phyloP scores from a whole-genome alignment of 92 coral and sea anemone genomes.

The Metridium senile region DNA sequence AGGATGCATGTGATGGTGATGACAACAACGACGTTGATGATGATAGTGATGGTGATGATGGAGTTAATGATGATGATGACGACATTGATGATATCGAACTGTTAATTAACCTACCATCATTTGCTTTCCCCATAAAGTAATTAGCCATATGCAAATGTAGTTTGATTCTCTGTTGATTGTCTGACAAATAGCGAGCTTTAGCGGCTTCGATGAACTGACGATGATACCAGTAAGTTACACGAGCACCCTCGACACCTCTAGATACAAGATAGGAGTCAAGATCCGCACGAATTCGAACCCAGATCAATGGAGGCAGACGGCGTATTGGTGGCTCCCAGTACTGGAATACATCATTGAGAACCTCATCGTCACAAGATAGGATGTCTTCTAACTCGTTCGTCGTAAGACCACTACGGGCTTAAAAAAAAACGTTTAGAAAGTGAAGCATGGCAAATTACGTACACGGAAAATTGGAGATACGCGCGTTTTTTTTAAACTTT shows the following conservation, averaged over 20 bases:
- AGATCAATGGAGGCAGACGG: constrained; percentile 85
- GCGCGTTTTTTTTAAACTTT: no score
- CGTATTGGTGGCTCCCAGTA: constrained; percentile 94
- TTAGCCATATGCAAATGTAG: constrained; percentile 71
- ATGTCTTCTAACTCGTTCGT: constrained; percentile 82
- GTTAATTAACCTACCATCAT: neutral
- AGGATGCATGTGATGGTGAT: no score
- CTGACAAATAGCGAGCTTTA: constrained; percentile 69
- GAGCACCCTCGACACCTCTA: constrained; percentile 81
- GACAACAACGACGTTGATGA: neutral
- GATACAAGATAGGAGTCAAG: constrained; percentile 80
- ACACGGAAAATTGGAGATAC: no score
- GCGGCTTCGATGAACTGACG: constrained; percentile 85
- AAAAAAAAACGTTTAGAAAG: neutral
- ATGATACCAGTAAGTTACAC: constrained; percentile 84
- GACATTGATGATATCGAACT: neutral
- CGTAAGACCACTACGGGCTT: constrained; percentile 72
- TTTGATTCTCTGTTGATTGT: constrained; percentile 53
- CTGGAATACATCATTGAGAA: constrained; percentile 81
- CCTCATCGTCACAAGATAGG: constrained; percentile 71
- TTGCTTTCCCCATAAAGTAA: constrained; percentile 67
- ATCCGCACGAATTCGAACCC: constrained; percentile 80
- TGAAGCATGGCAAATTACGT: neutral
- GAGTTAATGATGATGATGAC: neutral
- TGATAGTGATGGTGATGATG: neutral